These are phyloP conservation scores for Paratilapia polleni DNA, from an alignment of 2,113 vertebrate genomes.

Conservation along the genomic window DNA sequence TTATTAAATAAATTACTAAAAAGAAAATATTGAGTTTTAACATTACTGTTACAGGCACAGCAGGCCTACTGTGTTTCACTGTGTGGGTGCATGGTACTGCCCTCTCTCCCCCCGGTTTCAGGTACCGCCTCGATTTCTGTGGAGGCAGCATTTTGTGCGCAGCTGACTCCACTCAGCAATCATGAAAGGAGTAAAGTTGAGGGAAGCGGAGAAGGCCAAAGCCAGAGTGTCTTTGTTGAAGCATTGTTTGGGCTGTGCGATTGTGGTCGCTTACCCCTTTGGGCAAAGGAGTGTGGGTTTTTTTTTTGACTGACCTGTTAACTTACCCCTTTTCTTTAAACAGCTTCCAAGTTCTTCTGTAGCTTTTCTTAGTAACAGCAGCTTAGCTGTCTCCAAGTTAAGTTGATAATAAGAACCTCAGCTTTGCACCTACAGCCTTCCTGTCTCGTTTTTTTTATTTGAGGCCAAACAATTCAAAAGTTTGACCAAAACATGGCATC, in stretches of 20 bases:
- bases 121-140: background rate
- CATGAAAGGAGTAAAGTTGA: background rate
- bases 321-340: rapidly evolving
- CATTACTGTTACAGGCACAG: background rate
- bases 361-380: background rate
- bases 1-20: no score
- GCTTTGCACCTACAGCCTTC: background rate
- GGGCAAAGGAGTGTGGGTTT: background rate
- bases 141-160: background rate
- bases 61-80: background rate
- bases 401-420: background rate
- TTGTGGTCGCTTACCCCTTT: background rate
- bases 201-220: background rate
- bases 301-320: background rate
- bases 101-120: background rate
- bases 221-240: background rate
- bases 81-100: background rate
- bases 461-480: background rate
- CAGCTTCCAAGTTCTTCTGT: background rate
- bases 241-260: background rate
- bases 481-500: background rate
- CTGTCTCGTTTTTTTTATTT: background rate
- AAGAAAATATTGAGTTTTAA: background rate
- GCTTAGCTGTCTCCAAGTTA: background rate
- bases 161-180: background rate